Base-by-base conservation (phyloP, 2,113 vertebrate species). In the Arenaria interpres region DNA sequence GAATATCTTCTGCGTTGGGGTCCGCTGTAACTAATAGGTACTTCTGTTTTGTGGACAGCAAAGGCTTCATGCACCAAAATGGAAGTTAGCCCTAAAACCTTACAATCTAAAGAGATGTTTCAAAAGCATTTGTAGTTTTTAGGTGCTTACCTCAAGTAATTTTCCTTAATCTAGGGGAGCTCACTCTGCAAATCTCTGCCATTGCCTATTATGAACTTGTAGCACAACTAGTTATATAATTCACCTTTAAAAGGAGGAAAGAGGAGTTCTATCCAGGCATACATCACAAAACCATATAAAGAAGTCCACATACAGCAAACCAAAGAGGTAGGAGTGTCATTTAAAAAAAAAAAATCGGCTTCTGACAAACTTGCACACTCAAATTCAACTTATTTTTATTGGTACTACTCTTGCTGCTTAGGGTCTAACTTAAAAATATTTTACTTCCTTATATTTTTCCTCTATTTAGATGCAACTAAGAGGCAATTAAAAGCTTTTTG, bases 21-120 rank as follows among this genome's bases (percentile, higher is more conserved):
- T 46, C 51, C 17, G 25, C 43, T 14, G 4, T 66, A 78, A 84
- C 24, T 19, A 59, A 78, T 50, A 78, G 16, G 12, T 9, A 25
- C 15, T 25, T 66, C 57, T 79, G 12, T 59, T 82, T 39, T 60
- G 43, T 27, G 27, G 12, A 54, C 12, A 62, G 21, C 16, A 69
- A 69, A 62, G 9, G 4, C 41, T 57, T 88, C 45, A 41, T 45
- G 22, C 11, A 37, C 14, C 0, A 0, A 69, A 46, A 22, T 21
- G n/a, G 20, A 87, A 86, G 7, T 30, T 57, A 66, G 7, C 17
- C 24, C 33, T 71, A 30, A 50, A 53, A 81, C 32, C 3, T 12
- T 41, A 17, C 9, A 35, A 8, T 62, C 45, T 83, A 75, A 89
- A 53, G 23, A 93, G 14, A 22, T n/a, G 2, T 80, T 96, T 90